phyloP scores from a whole-genome alignment of 2,888 invertebrate species.

The Anaspis maculata region DNA sequence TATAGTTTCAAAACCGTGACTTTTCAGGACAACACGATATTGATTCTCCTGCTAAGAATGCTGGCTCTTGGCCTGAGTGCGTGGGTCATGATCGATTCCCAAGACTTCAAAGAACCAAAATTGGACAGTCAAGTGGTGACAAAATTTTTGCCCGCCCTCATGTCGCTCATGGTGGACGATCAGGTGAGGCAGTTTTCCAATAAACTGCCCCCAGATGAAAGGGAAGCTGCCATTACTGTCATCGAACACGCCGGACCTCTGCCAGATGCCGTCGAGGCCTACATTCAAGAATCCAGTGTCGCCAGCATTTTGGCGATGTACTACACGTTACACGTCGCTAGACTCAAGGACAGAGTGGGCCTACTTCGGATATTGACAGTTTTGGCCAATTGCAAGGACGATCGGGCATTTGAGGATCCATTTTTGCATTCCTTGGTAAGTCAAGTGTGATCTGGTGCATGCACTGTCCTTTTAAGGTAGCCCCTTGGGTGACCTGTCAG shows the following conservation, averaged over 20 bases:
- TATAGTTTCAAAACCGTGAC: too few relatives aligned
- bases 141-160: constrained; percentile 86
- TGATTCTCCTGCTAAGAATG: constrained; percentile 85
- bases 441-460: too few relatives aligned
- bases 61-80: constrained; percentile 86
- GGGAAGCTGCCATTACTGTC: constrained; percentile 85
- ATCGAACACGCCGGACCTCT: constrained; percentile 91
- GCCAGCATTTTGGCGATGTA: constrained; percentile 93
- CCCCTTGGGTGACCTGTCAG: too few relatives aligned
- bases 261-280: constrained; percentile 88
- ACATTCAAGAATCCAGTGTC: constrained; percentile 83
- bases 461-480: too few relatives aligned
- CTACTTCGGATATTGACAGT: constrained; percentile 82
- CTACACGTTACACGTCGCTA: constrained; percentile 82
- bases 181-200: constrained; percentile 75
- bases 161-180: constrained; percentile 88
- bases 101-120: constrained; percentile 93
- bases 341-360: constrained; percentile 71
- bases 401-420: constrained; percentile 90
- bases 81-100: constrained; percentile 95
- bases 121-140: constrained; percentile 88
- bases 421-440: constrained; percentile 82
- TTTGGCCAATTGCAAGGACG: constrained; percentile 82
- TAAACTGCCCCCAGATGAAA: constrained; percentile 85
- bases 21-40: constrained; percentile 72